Percentiles rank a stretch among this genome's conserved stretches.
Evolutionary conservation across 2,888 invertebrate species (phyloP).

Genomic region (Phragmatobia fuliginosa): DNA sequence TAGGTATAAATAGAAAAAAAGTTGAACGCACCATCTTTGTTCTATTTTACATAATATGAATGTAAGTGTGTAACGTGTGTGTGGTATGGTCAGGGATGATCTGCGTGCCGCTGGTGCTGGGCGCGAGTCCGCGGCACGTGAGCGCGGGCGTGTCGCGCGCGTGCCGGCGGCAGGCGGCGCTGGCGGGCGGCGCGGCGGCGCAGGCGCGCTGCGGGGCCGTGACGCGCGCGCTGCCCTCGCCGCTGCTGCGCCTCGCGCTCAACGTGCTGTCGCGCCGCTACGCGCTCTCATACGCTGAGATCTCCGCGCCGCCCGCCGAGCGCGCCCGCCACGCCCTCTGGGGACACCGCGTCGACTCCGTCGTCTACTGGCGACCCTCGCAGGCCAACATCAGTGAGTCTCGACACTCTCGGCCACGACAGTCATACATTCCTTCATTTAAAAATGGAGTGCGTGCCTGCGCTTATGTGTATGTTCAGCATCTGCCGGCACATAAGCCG

Average conservation of each 20-base stretch:
- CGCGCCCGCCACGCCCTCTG: constrained; percentile 85
- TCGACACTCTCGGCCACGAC: too few species aligned
- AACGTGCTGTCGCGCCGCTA: constrained; percentile 89
- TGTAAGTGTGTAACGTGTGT: too few species aligned
- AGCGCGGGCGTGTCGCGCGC: constrained; percentile 68
- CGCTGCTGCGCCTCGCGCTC: constrained; percentile 80
- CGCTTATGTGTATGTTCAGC: too few species aligned
- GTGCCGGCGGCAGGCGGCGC: constrained; percentile 80
- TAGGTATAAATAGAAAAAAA: neutral
- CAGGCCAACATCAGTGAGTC: constrained; percentile 92
- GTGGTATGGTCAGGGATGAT: constrained; percentile 82
- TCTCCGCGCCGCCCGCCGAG: constrained; percentile 74
- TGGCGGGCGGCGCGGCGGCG: constrained; percentile 83
- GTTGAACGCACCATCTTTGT: too few species aligned
- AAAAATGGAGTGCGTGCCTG: too few species aligned
- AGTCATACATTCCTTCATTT: too few species aligned
- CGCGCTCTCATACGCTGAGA: constrained; percentile 89
- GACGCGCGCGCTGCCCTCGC: constrained; percentile 88
- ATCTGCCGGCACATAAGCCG: too few species aligned
- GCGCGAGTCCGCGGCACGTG: constrained; percentile 76
- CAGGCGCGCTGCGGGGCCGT: constrained; percentile 85
- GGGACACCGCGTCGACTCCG: constrained; percentile 88
- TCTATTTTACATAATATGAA: too few species aligned
- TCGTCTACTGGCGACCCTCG: constrained; percentile 91
- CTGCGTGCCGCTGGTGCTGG: constrained; percentile 88